Base-by-base conservation (phyloP, 1,140 invertebrate species). In the Drosophila kepulauana region DNA sequence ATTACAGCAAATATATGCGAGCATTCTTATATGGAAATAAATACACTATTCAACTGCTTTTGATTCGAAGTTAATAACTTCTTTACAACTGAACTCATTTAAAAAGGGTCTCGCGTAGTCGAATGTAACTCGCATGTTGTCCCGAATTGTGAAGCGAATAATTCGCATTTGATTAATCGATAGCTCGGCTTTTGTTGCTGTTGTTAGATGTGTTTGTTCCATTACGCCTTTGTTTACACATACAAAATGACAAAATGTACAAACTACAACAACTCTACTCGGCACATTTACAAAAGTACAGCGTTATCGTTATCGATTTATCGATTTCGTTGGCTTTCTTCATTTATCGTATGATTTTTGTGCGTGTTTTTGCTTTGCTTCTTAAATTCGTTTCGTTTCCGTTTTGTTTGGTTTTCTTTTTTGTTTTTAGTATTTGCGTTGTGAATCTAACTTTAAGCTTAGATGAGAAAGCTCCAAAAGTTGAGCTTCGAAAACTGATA, bases 371-470 rank as follows among this genome's bases (percentile, higher is more conserved):
- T 13, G 30, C 7, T n/a, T 33, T 4, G 8, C n/a, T 33, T 20
- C 7, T 7, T 20, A 25, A 25, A 25, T 43, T 30, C n/a, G n/a
- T 33, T 64, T 15, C 20, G 0, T 10, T 38, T 38, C 35, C 10
- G 35, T 20, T 57, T 46, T 61, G 11, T n/a, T 46, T 52, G 10
- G 45, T 33, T 35, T 16, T n/a, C 16, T 35, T 49, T 62, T 7
- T 11, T 5, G n/a, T 43, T 43, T n/a, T 7, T 46, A 25, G 11
- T 41, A 52, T 65, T 71, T 43, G 8, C 25, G 63, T 64, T 64
- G 68, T 46, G 35, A 43, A 25, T 38, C 6, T 51, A 65, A 41
- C 11, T 43, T 25, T 20, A 28, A 64, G 46, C 57, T 69, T 74
- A 69, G 57, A 57, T 62, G 52, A 72, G n/a, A n/a, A n/a, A 13